A percentile compares a stretch with the other conserved stretches of the same genome.
These are phyloP conservation scores for Augiades crinisus DNA, from an alignment of 2,888 invertebrate species.

Conservation along the genomic window DNA sequence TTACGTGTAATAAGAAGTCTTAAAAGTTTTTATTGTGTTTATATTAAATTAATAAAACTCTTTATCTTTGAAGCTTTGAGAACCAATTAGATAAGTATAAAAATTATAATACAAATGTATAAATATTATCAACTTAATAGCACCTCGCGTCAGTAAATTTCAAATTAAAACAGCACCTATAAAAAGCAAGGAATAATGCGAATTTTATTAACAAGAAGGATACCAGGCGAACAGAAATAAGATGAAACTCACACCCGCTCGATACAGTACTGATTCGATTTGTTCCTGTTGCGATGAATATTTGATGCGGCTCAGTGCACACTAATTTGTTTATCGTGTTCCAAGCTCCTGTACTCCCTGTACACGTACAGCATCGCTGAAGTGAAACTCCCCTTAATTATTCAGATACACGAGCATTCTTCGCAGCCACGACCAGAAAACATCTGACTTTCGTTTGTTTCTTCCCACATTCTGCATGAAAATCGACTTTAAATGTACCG, in stretches of 20 bases:
- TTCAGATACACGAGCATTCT: constrained; percentile 43
- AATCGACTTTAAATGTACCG: background rate
- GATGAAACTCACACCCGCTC: constrained; percentile 59
- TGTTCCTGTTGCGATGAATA: constrained; percentile 78
- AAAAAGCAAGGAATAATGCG: background rate
- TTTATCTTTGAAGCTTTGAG: no score
- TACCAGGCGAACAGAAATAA: constrained; percentile 61
- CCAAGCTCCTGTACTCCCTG: constrained; percentile 56
- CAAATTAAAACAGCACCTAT: no score
- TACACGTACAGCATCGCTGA: constrained; percentile 45
- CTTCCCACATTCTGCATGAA: background rate
- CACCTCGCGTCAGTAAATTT: no score
- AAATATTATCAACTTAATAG: no score
- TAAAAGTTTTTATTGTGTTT: no score
- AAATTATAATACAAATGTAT: no score
- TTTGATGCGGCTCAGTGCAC: constrained; percentile 79
- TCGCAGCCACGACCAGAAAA: constrained; percentile 31
- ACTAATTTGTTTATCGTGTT: constrained; percentile 80
- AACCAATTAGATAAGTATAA: no score
- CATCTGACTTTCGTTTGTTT: background rate
- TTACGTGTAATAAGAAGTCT: no score
- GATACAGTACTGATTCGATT: constrained; percentile 74
- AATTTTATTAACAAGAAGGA: constrained; percentile 54
- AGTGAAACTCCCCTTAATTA: constrained; percentile 52
- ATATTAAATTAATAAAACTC: no score